Evolutionary conservation across 2,888 invertebrate genomes (phyloP).

Genomic region (Melieria omissa): DNA sequence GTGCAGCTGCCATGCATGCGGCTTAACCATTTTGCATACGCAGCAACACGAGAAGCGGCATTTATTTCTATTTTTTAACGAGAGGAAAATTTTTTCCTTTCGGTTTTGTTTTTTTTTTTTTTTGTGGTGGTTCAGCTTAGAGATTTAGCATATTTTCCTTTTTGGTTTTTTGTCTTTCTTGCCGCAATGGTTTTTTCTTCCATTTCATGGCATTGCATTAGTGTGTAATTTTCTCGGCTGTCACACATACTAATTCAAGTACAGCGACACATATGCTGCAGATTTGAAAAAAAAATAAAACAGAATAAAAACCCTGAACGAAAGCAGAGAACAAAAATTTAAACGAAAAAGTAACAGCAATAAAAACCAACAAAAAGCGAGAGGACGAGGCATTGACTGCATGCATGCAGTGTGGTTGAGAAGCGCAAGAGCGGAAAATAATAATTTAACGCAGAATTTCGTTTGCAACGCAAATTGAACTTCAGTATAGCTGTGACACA

Average conservation of each 20-base stretch:
- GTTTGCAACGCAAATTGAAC: conserved; percentile 61
- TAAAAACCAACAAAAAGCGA: too few species aligned
- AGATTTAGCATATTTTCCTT: not conserved
- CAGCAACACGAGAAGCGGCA: conserved; percentile 53
- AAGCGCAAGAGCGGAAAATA: conserved; percentile 63
- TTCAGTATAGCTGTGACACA: conserved; percentile 46
- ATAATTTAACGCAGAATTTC: conserved; percentile 64
- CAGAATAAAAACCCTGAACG: not conserved
- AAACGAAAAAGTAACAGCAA: too few species aligned
- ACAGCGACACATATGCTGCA: not conserved
- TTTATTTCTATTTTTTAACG: conserved; percentile 28
- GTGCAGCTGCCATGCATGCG: not conserved
- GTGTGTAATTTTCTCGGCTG: conserved; percentile 61
- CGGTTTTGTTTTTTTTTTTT: not conserved
- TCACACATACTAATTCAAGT: conserved; percentile 57
- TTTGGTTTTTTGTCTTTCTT: conserved; percentile 21
- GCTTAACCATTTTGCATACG: conserved; percentile 55
- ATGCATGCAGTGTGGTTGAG: conserved; percentile 47
- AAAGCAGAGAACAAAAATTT: conserved; percentile 3
- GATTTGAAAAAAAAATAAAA: not conserved
- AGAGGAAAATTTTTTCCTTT: not conserved
- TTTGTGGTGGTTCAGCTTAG: not conserved
- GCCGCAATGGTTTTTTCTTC: too few species aligned
- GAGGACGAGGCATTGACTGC: too few species aligned
- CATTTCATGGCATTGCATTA: conserved; percentile 60